Evolutionary conservation across 2,113 vertebrate genomes (phyloP).

Genomic region (Genyomyrus donnyi): DNA sequence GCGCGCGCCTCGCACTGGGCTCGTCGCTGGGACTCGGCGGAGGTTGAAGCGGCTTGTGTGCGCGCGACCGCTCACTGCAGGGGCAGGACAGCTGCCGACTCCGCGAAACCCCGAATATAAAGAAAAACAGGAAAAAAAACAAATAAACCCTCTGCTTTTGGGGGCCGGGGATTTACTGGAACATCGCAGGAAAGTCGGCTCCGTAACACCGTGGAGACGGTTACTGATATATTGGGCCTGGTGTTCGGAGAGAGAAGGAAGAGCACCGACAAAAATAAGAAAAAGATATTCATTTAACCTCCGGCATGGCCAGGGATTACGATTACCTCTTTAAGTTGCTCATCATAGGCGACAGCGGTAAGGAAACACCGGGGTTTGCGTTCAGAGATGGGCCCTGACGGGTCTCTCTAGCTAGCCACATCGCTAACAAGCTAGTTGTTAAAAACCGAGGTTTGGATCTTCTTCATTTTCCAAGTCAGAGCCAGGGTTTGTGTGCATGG

Average conservation of each 20-base stretch:
- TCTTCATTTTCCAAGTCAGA: background rate
- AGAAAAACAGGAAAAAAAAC: background rate
- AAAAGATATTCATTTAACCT: conserved; percentile 21
- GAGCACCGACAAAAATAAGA: conserved; percentile 1
- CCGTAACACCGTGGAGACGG: background rate
- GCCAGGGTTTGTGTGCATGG: background rate
- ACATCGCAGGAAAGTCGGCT: background rate
- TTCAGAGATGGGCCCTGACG: conserved; percentile 32
- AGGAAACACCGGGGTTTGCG: conserved; percentile 42
- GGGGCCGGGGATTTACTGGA: background rate
- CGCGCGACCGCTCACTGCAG: background rate
- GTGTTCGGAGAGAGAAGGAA: background rate
- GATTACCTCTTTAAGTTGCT: conserved; percentile 77
- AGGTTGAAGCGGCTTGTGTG: background rate
- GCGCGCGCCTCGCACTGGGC: background rate
- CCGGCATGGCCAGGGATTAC: conserved; percentile 70
- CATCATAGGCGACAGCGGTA: conserved; percentile 77
- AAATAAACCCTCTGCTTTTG: background rate
- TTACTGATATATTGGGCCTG: background rate
- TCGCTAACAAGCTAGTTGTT: background rate
- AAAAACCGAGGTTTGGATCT: background rate
- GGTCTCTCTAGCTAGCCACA: background rate
- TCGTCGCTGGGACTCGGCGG: background rate
- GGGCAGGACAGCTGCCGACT: background rate
- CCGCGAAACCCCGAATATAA: background rate